Base-by-base conservation (phyloP, 2,113 vertebrate species). In the Pagrus major region DNA sequence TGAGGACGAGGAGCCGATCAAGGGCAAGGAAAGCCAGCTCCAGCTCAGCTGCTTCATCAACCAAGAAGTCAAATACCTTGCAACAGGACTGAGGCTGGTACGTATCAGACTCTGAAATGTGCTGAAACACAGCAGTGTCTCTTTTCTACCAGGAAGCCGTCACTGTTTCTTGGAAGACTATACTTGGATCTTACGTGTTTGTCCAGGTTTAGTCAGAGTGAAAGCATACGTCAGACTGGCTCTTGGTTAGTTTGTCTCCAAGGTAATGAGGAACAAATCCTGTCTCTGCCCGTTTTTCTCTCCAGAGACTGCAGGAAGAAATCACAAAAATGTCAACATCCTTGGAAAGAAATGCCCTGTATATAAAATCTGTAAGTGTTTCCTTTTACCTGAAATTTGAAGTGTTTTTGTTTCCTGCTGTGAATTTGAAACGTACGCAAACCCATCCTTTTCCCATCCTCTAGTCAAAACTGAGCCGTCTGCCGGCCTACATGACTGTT, bases 41-140 rank as follows among this genome's bases (percentile, higher is more conserved):
- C 98, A 99, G 59, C 97, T 99, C 83, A 99, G 97, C 87, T 99
- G 98, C 91, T 99, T 99, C 93, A 99, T 99, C 91, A 99, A 98
- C 94, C 98, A 99, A 88, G 98, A 99, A 94, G 98, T 99, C 81
- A 99, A 99, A 87, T 99, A 99, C 81, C 95, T 99, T 75, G 97
- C 97, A 85, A 99, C 98, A 67, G 98, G 98, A 82, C 95, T 99
- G 23, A 96, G 97, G 89, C 89, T 98, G 97, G 98, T 99, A 93
- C 91, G 97, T 70, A 31, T 56, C 20, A 20, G 5, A 59, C 23
- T 23, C 8, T 3, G 11, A 58, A 76, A 8, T n/a, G n/a, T n/a
- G n/a, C n/a, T n/a, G 5, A 46, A 35, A 51, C 0, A 21, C 21
- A 20, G 18, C 39, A n/a, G n/a, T n/a, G n/a, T n/a, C n/a, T n/a